Evolutionary conservation across 2,888 invertebrate species (phyloP).

Genomic region (Ectemnius cavifrons): DNA sequence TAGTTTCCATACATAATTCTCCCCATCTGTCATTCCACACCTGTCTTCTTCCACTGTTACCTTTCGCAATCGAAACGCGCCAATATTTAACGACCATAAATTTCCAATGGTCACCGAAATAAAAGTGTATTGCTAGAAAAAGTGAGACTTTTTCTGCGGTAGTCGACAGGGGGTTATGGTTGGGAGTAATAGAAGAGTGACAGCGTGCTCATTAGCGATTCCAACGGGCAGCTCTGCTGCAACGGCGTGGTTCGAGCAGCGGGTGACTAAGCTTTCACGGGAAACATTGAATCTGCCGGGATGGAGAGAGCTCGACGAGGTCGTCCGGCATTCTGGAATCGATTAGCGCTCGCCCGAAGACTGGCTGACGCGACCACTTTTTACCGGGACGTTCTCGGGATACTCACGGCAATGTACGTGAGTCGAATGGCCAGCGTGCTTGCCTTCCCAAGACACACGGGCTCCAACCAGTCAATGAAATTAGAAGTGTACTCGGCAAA

Average conservation of each 20-base stretch:
- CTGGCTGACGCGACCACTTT: slow-evolving; percentile 52
- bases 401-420: not conserved
- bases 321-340: slow-evolving; percentile 59
- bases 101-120: no score
- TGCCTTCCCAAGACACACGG: not conserved
- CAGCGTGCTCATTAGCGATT: slow-evolving; percentile 54
- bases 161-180: not conserved
- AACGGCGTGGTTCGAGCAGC: slow-evolving; percentile 27
- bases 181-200: slow-evolving; percentile 33
- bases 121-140: no score
- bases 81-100: no score
- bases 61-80: no score
- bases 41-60: no score
- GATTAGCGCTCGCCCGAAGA: slow-evolving; percentile 52
- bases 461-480: not conserved
- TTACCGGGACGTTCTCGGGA: slow-evolving; percentile 29
- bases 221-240: slow-evolving; percentile 30
- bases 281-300: slow-evolving; percentile 57
- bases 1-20: no score
- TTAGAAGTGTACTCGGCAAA: not conserved
- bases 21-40: no score
- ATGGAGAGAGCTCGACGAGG: slow-evolving; percentile 4
- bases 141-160: no score
- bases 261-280: slow-evolving; percentile 68
- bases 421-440: slow-evolving; percentile 33